Conservation (phyloP, 2,113 vertebrate species). For the Stictonetta naevosa region DNA sequence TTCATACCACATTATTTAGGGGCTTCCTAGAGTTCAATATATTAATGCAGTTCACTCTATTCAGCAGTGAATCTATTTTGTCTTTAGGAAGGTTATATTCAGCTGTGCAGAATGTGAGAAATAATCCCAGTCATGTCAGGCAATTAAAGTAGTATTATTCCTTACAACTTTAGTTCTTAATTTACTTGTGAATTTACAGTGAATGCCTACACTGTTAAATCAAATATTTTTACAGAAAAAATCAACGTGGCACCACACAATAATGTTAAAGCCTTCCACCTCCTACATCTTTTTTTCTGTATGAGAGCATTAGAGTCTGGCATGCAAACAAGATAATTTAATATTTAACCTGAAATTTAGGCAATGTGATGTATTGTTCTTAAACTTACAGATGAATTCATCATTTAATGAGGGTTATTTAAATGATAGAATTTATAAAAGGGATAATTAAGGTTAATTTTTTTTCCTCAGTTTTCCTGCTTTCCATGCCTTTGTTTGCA, state of each 20-base stretch:
- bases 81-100: slow-evolving; percentile 32
- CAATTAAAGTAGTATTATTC: slow-evolving; percentile 45
- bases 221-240: slow-evolving; percentile 48
- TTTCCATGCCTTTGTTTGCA: background rate
- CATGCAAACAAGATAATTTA: background rate
- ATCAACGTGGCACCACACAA: background rate
- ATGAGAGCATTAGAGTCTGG: background rate
- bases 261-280: slow-evolving; percentile 4
- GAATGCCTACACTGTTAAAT: slow-evolving; percentile 29
- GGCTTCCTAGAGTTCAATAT: background rate
- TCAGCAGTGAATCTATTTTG: slow-evolving; percentile 15
- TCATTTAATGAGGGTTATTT: background rate
- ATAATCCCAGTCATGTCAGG: slow-evolving; percentile 25
- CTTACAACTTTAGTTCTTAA: slow-evolving; percentile 47
- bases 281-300: background rate
- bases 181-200: background rate
- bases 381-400: background rate
- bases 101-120: slow-evolving; percentile 7
- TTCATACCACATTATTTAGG: slow-evolving; percentile 6
- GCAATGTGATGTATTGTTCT: background rate
- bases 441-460: background rate
- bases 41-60: slow-evolving; percentile 9
- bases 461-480: background rate
- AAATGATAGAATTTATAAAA: background rate
- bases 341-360: slow-evolving; percentile 25